Conservation (phyloP, 2,113 vertebrate genomes). For the Dryoscopus gambensis region DNA sequence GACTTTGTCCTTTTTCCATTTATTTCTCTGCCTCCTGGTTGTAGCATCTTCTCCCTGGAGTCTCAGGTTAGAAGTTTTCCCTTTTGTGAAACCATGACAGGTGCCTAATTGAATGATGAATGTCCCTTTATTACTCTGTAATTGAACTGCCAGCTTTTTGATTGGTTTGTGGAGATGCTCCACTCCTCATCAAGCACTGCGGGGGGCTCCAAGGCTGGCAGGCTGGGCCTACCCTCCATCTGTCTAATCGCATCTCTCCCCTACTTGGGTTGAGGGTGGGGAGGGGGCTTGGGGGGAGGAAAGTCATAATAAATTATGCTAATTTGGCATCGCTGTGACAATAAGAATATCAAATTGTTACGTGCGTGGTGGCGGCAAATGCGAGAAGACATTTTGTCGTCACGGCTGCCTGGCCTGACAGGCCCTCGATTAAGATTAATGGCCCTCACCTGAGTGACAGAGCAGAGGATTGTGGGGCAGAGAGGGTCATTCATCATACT, state of each 20-base stretch:
- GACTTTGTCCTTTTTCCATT: constrained; percentile 79
- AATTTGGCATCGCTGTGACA: constrained; percentile 74
- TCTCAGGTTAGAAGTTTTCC: constrained; percentile 84
- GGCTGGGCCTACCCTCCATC: constrained; percentile 88
- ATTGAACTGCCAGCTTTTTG: constrained; percentile 89
- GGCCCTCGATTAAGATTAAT: constrained; percentile 97
- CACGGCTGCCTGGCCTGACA: constrained; percentile 85
- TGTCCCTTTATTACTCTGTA: constrained; percentile 97
- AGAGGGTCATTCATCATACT: constrained; percentile 97
- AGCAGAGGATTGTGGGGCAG: constrained; percentile 88
- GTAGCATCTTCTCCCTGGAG: constrained; percentile 78
- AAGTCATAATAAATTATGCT: constrained; percentile 92
- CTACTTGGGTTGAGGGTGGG: constrained; percentile 67
- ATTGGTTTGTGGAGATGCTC: constrained; percentile 83
- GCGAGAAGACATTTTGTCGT: constrained; percentile 67
- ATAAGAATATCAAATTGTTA: constrained; percentile 73
- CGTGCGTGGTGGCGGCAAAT: constrained; percentile 54
- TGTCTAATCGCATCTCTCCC: constrained; percentile 86
- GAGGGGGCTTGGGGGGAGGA: constrained; percentile 43
- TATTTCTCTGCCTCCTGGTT: constrained; percentile 74
- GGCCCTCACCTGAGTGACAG: constrained; percentile 97
- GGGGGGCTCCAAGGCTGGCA: constrained; percentile 78
- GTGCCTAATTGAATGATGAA: constrained; percentile 99
- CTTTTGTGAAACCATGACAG: constrained; percentile 92
- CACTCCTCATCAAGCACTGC: constrained; percentile 77